phyloP scores from a whole-genome alignment of 2,113 vertebrate species.

The Pandion haliaetus region DNA sequence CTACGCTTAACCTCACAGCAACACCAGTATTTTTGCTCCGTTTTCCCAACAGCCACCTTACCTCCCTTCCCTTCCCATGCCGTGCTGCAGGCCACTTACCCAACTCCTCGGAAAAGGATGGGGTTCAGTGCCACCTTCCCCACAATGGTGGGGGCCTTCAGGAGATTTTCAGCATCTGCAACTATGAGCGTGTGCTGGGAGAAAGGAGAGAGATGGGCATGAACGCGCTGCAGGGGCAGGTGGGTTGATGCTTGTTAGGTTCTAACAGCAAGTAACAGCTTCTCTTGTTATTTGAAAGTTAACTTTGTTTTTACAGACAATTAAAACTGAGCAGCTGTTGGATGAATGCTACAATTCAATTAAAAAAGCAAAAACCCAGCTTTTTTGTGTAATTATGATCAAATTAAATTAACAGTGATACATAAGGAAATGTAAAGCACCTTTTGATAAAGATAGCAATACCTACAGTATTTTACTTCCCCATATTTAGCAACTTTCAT shows the following conservation, averaged over 20 bases:
- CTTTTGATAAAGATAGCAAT: neutral
- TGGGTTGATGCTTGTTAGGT: rapidly evolving
- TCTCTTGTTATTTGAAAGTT: neutral
- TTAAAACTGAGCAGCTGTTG: neutral
- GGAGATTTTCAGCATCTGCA: slow-evolving; percentile 89
- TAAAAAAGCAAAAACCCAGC: neutral
- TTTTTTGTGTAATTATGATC: neutral
- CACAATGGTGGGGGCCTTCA: slow-evolving; percentile 95
- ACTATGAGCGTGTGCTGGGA: slow-evolving; percentile 90
- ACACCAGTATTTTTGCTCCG: neutral
- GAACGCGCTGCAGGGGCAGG: neutral
- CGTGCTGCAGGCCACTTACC: slow-evolving; percentile 72
- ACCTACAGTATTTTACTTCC: neutral
- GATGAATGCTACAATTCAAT: rapidly evolving
- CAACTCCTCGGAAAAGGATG: slow-evolving; percentile 93
- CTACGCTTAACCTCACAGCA: rapidly evolving
- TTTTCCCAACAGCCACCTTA: neutral
- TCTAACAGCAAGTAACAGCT: neutral
- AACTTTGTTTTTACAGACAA: neutral
- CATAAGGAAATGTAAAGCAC: neutral
- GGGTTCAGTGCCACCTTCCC: slow-evolving; percentile 86
- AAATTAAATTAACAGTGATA: neutral
- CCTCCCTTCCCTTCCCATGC: neutral
- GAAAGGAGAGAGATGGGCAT: rapidly evolving
- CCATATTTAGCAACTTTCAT: neutral